These are phyloP conservation scores for Mamestra brassicae DNA, from an alignment of 2,888 invertebrate species.

Conservation along the genomic window DNA sequence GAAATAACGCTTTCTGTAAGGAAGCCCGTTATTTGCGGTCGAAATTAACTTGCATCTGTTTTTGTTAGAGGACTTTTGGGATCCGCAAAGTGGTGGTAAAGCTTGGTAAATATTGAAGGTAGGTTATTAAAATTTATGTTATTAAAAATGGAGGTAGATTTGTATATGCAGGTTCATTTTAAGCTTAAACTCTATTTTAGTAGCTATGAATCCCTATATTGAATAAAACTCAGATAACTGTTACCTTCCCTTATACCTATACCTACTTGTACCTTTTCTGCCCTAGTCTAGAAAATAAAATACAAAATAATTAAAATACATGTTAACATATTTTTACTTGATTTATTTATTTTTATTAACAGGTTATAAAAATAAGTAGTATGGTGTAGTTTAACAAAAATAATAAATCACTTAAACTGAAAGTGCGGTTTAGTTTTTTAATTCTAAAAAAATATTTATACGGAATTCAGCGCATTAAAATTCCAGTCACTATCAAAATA, in stretches of 20 bases:
- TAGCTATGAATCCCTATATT: not conserved
- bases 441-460: not conserved
- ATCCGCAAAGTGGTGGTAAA: slow-evolving; percentile 12
- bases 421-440: too few species aligned
- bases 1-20: slow-evolving; percentile 69
- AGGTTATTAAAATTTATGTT: not conserved
- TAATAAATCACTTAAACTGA: too few species aligned
- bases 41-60: slow-evolving; percentile 55
- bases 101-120: not conserved
- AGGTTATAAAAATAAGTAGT: too few species aligned
- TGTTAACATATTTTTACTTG: too few species aligned
- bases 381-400: too few species aligned
- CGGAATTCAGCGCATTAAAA: slow-evolving; percentile 30
- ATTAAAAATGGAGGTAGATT: not conserved
- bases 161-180: not conserved
- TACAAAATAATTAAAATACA: too few species aligned
- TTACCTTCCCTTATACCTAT: not conserved
- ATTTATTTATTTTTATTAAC: too few species aligned
- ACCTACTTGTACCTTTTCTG: not conserved
- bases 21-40: slow-evolving; percentile 77
- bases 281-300: too few species aligned
- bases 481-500: slow-evolving; percentile 1
- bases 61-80: slow-evolving; percentile 48
- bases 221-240: too few species aligned
- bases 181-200: not conserved